Base-by-base conservation (phyloP, 2,888 invertebrate species). In the Cylloceria caligata region DNA sequence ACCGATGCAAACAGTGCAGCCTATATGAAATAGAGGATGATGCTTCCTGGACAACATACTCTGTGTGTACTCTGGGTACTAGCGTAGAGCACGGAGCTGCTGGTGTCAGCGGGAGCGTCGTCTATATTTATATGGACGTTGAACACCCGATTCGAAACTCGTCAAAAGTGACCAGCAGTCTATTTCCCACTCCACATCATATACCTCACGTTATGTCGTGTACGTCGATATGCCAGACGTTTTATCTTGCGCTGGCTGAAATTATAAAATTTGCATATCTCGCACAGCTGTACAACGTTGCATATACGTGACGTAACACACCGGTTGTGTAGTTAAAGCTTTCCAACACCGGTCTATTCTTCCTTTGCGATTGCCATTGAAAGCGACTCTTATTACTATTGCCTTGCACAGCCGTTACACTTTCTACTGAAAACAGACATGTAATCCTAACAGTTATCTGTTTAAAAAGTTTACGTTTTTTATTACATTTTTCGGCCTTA, bases 201-300 rank as follows among this genome's bases (percentile, higher is more conserved):
- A 42, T 69, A 67, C 57, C 39, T 39, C 52, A 16, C 52, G n/a
- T 24, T 39, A 30, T 60, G 60, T 47, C 67, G 64, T 36, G 73
- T 69, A 36, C 72, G 62, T 80, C 68, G 77, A 80, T 80, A 83
- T 60, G 79, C 60, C 77, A 76, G 81, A 77, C 77, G 83, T 77
- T 87, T 83, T 86, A 85, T 88, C 88, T 87, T 76, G 36, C 80
- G 80, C 60, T 57, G 71, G 81, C 62, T 75, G 80, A 80, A 84
- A 87, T 85, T 83, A 84, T 62, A 57, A 83, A 83, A 85, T 86
- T 81, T 85, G 84, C 87, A 84, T 87, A 87, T 78, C 83, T 81
- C 69, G 64, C 52, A 30, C 34, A 62, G 55, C 67, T 57, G 67
- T 76, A 60, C 62, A 30, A 36, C 42, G 24, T 72, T 42, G 68